phyloP scores from a whole-genome alignment of 2,797 vertebrate species.

The Selene dorsalis region DNA sequence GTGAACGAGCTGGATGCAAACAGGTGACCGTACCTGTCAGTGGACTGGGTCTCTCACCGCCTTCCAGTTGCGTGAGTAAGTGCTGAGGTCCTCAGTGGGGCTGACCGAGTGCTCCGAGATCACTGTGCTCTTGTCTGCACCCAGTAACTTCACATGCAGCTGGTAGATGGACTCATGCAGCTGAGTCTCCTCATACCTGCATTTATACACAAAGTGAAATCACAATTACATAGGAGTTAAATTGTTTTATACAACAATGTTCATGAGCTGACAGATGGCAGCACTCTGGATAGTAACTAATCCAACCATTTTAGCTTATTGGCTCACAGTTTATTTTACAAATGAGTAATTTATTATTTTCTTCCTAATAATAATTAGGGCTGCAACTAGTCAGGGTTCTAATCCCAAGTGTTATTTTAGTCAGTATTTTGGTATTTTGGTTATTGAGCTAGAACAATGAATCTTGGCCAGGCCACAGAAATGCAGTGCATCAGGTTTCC shows the following conservation, averaged over 20 bases:
- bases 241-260: neutral
- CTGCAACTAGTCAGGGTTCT: too few relatives aligned
- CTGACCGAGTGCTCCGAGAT: conserved; percentile 81
- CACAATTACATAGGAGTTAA: neutral
- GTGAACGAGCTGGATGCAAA: neutral
- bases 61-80: conserved; percentile 85
- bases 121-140: conserved; percentile 79
- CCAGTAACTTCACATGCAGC: conserved; percentile 87
- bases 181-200: conserved; percentile 90
- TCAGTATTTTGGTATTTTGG: too few relatives aligned
- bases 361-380: neutral
- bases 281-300: neutral
- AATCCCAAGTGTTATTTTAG: too few relatives aligned
- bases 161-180: conserved; percentile 84
- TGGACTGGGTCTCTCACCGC: conserved; percentile 64
- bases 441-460: too few relatives aligned
- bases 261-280: neutral
- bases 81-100: conserved; percentile 69
- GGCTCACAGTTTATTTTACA: neutral
- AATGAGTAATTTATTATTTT: neutral
- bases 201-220: neutral
- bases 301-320: too few relatives aligned
- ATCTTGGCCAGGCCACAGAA: too few relatives aligned
- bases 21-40: neutral
- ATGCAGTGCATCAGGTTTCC: too few relatives aligned